Evolutionary conservation across 2,888 invertebrate genomes (phyloP), one percentile per base, ranked within the genome.

Genomic region (Nomada goodeniana): DNA sequence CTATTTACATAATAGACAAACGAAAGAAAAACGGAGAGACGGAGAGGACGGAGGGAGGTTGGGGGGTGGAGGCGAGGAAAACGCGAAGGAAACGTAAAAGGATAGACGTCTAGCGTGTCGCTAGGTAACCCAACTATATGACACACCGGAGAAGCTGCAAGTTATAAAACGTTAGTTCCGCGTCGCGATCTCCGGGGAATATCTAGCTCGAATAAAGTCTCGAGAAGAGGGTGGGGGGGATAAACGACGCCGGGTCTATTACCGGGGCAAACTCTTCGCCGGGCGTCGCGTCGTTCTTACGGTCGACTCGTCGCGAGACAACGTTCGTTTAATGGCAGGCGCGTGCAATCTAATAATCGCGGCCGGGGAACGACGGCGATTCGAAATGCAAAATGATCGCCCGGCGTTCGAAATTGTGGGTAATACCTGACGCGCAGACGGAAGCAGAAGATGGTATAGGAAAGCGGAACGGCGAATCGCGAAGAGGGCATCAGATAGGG

Each of bases 131-230:
- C 72, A 52, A 76, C 80, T 80, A 80, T 88, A 89, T 67, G 85
- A 78, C 74, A 76, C 88, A 68, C 81, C 69, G 71, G 84, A 83
- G 84, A 68, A 83, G 71, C 73, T 65, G 81, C 74, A 76, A 81
- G 87, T 89, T 90, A 87, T 89, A 90, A 90, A 90, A 87, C 85
- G 85, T 86, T 87, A 81, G 87, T 86, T 82, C 83, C 85, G 75
- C 73, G 65, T 72, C 76, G 47, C 77, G 80, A 81, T 79, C 88
- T 72, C 88, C 69, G 55, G 89, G 88, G 86, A 86, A 86, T 84
- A 83, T 88, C 87, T 78, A 84, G 81, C 74, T 57, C 68, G 87
- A 83, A 86, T 89, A 89, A 89, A 86, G 86, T 85, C 89, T 80
- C 77, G 78, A 79, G 84, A 80, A 71, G 77, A 1, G 23, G 23